A percentile compares a stretch with the other conserved stretches of the same genome.
phyloP scores from a whole-genome alignment of 2,797 vertebrate genomes.

The Sebastes paucispinis region DNA sequence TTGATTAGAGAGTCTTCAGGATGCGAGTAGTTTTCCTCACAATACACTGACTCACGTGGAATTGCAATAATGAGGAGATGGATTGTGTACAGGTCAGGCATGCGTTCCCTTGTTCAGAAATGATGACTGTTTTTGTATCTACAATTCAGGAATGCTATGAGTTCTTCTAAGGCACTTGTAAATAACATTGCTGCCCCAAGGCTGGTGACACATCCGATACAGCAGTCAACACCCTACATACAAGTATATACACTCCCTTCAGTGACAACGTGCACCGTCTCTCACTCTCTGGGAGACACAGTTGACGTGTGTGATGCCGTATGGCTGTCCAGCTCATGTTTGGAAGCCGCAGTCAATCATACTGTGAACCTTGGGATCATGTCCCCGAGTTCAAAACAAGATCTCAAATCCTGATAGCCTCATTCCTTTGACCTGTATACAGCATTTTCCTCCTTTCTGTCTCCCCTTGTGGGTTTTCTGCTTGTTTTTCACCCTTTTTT shows the following conservation, averaged over 20 bases:
- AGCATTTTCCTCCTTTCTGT: slow-evolving; percentile 39
- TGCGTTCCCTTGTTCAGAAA: slow-evolving; percentile 45
- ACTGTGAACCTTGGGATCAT: slow-evolving; percentile 32
- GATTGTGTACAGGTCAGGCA: slow-evolving; percentile 48
- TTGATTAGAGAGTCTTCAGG: slow-evolving; percentile 27
- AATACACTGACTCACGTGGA: slow-evolving; percentile 12
- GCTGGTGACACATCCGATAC: slow-evolving; percentile 49
- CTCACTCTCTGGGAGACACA: slow-evolving; percentile 14
- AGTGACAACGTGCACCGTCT: slow-evolving; percentile 23
- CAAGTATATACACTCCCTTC: background rate
- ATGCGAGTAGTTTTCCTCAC: slow-evolving; percentile 32
- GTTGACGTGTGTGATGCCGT: slow-evolving; percentile 22
- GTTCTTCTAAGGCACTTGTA: slow-evolving; percentile 67
- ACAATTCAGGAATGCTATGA: slow-evolving; percentile 55
- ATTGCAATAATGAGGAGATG: slow-evolving; percentile 42
- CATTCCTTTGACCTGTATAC: slow-evolving; percentile 46
- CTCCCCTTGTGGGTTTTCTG: slow-evolving; percentile 31
- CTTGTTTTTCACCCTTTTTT: slow-evolving; percentile 61
- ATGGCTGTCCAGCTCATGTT: slow-evolving; percentile 10
- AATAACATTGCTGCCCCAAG: slow-evolving; percentile 61
- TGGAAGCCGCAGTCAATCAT: slow-evolving; percentile 36
- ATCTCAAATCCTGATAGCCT: slow-evolving; percentile 53
- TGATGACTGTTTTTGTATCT: slow-evolving; percentile 56
- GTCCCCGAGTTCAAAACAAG: slow-evolving; percentile 63
- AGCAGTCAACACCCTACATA: slow-evolving; percentile 9